Base-by-base conservation (phyloP, 2,888 invertebrate genomes). In the Zeuzera pyrina region DNA sequence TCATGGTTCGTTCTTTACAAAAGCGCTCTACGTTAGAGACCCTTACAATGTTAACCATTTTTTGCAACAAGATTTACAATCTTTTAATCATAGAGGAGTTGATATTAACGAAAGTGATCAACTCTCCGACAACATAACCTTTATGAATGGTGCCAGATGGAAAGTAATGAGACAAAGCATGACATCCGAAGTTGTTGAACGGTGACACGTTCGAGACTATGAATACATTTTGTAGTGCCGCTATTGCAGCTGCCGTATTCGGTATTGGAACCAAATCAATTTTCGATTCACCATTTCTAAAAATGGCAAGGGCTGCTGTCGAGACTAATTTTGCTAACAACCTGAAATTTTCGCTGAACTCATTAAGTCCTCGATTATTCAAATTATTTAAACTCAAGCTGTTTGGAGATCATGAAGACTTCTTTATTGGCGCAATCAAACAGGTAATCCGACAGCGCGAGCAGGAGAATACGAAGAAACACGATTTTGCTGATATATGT, bases 401-500 rank as follows among this genome's bases (percentile, higher is more conserved):
- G 2, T 70, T 69, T 31, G 43, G 47, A 12, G 49, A 61, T 0
- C 49, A 57, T 12, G 63, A 73, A 26, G 34, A 57, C 0, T 69
- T 66, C 21, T 74, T 78, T 32, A 55, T 73, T 10, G 44, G 45
- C 10, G 62, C 65, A 0, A 59, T 74, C 1, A 68, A 67, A 34
- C 46, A 66, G 33, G 53, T 70, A 0, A 51, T 78, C 2, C 48
- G 51, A 6, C 41, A 57, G 21, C 45, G 74, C 3, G 52, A 66
- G 42, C 33, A 49, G 12, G 60, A 64, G 1, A 47, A 49, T 3
- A 42, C 50, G 0, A 64, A 56, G 21, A 60, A 53, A 33, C 59
- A 71, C 15, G 76, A 77, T 34, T 77, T 77, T 26, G 54, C 47
- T 3, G 71, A 74, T 31, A 36, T 74, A 1, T 70, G 70, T 33